phyloP scores from a whole-genome alignment of 2,888 invertebrate species.

The Zygogramma bicolorata region DNA sequence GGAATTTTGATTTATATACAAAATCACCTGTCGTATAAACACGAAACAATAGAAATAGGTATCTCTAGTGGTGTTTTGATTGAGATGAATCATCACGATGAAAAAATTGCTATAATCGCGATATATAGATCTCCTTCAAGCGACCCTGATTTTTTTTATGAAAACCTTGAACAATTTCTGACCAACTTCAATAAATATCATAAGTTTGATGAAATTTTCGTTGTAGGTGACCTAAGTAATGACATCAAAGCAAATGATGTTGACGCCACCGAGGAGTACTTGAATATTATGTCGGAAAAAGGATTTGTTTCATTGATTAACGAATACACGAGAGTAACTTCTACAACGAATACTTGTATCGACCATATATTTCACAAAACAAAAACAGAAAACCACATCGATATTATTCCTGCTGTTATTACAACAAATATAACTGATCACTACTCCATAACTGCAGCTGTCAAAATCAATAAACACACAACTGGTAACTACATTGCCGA shows the following conservation, averaged over 20 bases:
- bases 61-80: neutral
- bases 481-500: too few species aligned
- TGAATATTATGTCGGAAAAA: too few species aligned
- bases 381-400: too few species aligned
- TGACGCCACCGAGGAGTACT: neutral
- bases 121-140: neutral
- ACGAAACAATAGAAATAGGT: neutral
- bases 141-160: neutral
- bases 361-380: too few species aligned
- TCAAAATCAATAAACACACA: too few species aligned
- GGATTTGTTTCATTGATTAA: too few species aligned
- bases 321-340: too few species aligned
- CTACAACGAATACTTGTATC: too few species aligned
- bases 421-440: too few species aligned
- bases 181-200: neutral
- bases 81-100: neutral
- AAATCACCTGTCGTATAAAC: neutral
- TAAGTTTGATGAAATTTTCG: neutral
- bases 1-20: too few species aligned
- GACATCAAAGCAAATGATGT: neutral
- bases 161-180: neutral
- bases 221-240: neutral
- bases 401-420: too few species aligned
- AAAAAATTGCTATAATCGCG: neutral
- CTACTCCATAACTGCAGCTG: too few species aligned